Percentiles rank a stretch among this genome's conserved stretches.
Conservation (phyloP, 2,888 invertebrate genomes). For the Eucera pruinosa region DNA sequence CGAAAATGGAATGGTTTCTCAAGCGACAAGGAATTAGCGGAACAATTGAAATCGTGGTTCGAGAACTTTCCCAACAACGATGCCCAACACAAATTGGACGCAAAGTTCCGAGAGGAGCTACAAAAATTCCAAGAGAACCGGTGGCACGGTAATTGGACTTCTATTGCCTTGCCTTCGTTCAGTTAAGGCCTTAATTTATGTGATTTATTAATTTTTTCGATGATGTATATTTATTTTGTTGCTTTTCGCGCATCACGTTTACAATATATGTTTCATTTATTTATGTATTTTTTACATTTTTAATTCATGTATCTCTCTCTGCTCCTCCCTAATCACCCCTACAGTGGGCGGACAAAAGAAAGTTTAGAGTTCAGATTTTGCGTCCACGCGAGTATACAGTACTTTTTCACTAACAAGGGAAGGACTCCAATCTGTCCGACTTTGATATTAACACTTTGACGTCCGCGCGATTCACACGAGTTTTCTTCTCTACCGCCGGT, state of each 20-base stretch:
- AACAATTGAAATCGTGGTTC: constrained; percentile 91
- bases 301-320: too few species aligned
- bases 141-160: constrained; percentile 94
- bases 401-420: too few species aligned
- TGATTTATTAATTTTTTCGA: not conserved
- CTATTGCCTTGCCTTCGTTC: constrained; percentile 84
- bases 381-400: too few species aligned
- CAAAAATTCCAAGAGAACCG: constrained; percentile 89
- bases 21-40: constrained; percentile 88
- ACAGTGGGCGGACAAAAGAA: too few species aligned
- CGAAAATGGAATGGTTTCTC: constrained; percentile 93
- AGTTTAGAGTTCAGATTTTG: too few species aligned
- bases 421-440: too few species aligned
- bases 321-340: too few species aligned
- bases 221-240: constrained; percentile 4
- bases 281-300: not conserved
- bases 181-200: constrained; percentile 49
- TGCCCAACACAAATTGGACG: constrained; percentile 85
- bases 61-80: constrained; percentile 89
- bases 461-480: too few species aligned
- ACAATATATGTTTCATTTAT: constrained; percentile 12
- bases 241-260: not conserved
- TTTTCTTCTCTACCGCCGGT: too few species aligned
- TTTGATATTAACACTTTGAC: too few species aligned
- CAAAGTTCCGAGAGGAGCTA: constrained; percentile 88